A percentile compares a stretch with the other conserved stretches of the same genome.
Conservation (phyloP, 2,113 vertebrate genomes). For the Phodopus roborovskii region DNA sequence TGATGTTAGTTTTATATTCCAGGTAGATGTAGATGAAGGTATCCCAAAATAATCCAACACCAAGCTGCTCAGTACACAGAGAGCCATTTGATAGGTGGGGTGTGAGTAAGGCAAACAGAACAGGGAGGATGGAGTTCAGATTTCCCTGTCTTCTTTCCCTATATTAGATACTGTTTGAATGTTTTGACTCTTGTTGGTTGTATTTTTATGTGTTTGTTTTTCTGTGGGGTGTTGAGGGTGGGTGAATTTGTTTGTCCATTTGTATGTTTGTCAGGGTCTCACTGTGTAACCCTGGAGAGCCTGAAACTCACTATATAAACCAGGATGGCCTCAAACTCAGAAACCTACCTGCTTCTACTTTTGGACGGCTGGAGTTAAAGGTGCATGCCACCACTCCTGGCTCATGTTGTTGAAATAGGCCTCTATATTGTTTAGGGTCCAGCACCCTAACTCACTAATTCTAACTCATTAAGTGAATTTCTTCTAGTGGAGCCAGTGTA, state of each 20-base stretch:
- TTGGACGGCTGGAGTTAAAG: not conserved
- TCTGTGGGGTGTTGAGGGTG: not conserved
- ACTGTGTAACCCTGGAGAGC: not conserved
- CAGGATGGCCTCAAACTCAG: not conserved
- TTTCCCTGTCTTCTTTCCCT: not conserved
- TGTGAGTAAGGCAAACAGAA: not conserved
- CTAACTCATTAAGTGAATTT: not conserved
- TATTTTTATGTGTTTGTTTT: no score
- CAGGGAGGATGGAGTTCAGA: not conserved
- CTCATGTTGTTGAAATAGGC: not conserved
- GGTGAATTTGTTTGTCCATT: not conserved
- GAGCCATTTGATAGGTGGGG: not conserved
- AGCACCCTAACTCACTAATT: constrained; percentile 11
- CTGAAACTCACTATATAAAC: not conserved
- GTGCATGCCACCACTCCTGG: not conserved
- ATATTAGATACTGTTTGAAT: not conserved
- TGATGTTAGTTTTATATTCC: not conserved
- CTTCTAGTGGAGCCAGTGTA: constrained; percentile 6
- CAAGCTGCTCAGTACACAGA: not conserved
- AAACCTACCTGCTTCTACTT: not conserved
- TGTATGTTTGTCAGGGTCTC: not conserved
- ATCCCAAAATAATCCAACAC: not conserved
- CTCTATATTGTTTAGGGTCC: not conserved
- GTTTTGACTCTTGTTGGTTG: not conserved
- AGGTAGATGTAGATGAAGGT: not conserved